Percentiles rank a stretch among this genome's conserved stretches.
phyloP scores from a whole-genome alignment of 2,113 vertebrate species.

The Fulica atra region DNA sequence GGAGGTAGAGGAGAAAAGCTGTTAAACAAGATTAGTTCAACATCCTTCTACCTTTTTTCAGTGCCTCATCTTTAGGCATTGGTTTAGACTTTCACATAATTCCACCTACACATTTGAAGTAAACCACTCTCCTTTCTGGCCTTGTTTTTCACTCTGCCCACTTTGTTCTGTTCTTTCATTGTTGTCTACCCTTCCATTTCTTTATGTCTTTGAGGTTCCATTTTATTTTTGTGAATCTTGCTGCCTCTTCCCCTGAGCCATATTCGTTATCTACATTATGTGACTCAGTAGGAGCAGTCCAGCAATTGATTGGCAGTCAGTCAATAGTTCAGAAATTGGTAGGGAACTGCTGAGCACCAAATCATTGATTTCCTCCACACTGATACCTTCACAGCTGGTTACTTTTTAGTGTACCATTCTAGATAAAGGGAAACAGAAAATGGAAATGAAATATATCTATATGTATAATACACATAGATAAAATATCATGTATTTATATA shows the following conservation, averaged over 20 bases:
- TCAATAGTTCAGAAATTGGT: slow-evolving; percentile 35
- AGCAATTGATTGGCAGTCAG: slow-evolving; percentile 18
- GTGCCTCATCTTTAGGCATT: not conserved
- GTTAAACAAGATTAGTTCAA: not conserved
- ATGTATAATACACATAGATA: not conserved
- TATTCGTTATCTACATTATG: not conserved
- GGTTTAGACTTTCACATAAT: not conserved
- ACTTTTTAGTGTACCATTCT: not conserved
- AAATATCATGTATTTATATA: not conserved
- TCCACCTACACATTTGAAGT: not conserved
- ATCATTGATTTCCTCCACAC: slow-evolving; percentile 16
- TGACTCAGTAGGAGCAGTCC: not conserved
- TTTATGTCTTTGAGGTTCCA: not conserved
- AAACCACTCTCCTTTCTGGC: not conserved
- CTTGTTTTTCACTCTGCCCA: not conserved
- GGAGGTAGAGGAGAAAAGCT: not conserved
- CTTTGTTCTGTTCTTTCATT: not conserved
- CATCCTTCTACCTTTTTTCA: not conserved
- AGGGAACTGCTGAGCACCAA: slow-evolving; percentile 22
- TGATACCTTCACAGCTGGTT: not conserved
- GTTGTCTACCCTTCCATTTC: not conserved
- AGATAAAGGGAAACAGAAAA: not conserved
- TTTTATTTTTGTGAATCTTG: not conserved
- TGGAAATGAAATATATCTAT: not conserved
- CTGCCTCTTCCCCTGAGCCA: not conserved